These are phyloP conservation scores for Arnoldichthys spilopterus DNA, from an alignment of 2,797 vertebrate species.

Conservation along the genomic window DNA sequence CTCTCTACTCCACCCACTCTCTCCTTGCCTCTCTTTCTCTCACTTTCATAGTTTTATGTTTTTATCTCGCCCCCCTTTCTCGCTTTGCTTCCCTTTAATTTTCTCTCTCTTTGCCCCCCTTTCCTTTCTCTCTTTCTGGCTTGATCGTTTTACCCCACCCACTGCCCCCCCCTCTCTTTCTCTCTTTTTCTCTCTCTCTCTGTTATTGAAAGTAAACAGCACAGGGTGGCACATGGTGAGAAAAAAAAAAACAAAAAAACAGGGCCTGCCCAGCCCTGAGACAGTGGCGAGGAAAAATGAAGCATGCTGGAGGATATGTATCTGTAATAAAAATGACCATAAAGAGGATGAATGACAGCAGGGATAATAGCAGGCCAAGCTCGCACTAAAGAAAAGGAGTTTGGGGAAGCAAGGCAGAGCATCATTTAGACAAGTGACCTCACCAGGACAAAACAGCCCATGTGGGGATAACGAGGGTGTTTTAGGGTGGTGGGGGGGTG, in stretches of 20 bases:
- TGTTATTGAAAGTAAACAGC: constrained; percentile 62
- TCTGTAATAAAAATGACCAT: constrained; percentile 64
- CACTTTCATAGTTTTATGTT: too few relatives aligned
- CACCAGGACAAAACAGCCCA: constrained; percentile 29
- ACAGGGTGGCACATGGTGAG: neutral
- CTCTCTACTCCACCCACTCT: neutral
- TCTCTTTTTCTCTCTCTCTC: constrained; percentile 10
- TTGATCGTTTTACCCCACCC: neutral
- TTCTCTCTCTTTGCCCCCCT: too few relatives aligned
- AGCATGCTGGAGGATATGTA: constrained; percentile 60
- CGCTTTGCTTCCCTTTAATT: too few relatives aligned
- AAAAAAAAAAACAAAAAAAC: constrained; percentile 39
- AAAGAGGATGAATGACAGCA: constrained; percentile 61
- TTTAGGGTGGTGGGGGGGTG: neutral
- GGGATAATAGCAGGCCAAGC: constrained; percentile 58
- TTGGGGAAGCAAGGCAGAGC: constrained; percentile 30
- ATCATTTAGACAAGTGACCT: constrained; percentile 48
- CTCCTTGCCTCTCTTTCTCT: neutral
- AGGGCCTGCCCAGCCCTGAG: constrained; percentile 38
- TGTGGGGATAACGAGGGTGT: constrained; percentile 11
- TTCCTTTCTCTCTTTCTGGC: too few relatives aligned
- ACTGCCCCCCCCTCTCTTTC: constrained; percentile 1
- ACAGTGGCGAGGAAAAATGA: constrained; percentile 59
- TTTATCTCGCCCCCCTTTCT: neutral
- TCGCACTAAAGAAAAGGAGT: constrained; percentile 50